A percentile compares a stretch with the other conserved stretches of the same genome.
These are phyloP conservation scores for Strigops habroptila DNA, from an alignment of 2,113 vertebrate species.

Conservation along the genomic window DNA sequence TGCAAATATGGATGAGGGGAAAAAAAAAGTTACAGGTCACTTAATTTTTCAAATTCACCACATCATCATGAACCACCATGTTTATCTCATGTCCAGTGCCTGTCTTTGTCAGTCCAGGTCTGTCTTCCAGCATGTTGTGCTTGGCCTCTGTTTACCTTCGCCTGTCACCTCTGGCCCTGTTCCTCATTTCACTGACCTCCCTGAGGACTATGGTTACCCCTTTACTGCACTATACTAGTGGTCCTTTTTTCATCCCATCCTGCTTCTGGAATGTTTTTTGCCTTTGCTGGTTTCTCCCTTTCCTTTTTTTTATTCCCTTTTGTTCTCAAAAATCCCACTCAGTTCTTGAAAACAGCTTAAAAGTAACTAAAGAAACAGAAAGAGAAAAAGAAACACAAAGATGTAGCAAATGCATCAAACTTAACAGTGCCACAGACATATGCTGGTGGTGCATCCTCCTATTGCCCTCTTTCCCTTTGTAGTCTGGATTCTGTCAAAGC, in stretches of 20 bases:
- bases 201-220: not conserved
- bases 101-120: not conserved
- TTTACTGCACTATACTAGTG: not conserved
- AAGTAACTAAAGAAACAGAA: not conserved
- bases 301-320: not conserved
- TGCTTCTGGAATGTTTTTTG: not conserved
- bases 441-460: not conserved
- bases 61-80: not conserved
- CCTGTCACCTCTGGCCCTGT: not conserved
- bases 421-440: not conserved
- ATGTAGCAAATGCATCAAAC: constrained; percentile 1
- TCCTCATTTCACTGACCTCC: not conserved
- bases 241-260: not conserved
- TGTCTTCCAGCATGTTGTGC: not conserved
- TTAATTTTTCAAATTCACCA: not conserved
- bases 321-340: not conserved
- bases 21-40: not conserved
- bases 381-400: not conserved
- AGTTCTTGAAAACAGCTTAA: not conserved
- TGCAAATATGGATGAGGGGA: not conserved
- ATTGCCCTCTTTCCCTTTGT: constrained; percentile 19
- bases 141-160: not conserved
- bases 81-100: not conserved
- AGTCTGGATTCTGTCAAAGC: not conserved
- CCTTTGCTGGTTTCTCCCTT: not conserved